Conservation (phyloP, 2,113 vertebrate genomes). For the Copsychus sechellarum region DNA sequence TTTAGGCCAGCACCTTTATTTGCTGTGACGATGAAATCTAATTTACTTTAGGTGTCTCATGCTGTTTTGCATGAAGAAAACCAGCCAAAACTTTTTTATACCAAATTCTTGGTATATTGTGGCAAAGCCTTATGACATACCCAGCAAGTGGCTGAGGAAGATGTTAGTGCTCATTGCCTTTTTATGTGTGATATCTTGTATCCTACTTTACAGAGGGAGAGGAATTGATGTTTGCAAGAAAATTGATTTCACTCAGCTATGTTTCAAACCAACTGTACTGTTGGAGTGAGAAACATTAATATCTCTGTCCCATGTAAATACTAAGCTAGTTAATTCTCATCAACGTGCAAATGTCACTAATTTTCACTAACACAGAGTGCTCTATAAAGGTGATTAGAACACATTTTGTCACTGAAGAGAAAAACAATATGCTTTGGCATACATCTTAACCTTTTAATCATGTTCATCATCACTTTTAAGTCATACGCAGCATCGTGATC, state of each 20-base stretch:
- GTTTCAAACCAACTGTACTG: background rate
- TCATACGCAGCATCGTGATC: fast-evolving
- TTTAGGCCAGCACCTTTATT: background rate
- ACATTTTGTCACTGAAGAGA: background rate
- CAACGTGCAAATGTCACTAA: background rate
- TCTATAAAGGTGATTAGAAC: background rate
- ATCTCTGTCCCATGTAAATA: background rate
- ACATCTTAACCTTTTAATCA: background rate
- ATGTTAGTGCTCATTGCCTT: background rate
- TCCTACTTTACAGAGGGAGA: background rate
- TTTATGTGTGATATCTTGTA: background rate
- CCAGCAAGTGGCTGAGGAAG: background rate
- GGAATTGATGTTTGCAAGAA: background rate
- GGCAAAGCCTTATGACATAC: background rate
- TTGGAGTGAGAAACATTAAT: background rate
- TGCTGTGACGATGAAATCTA: background rate
- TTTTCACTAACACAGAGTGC: background rate
- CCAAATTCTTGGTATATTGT: background rate
- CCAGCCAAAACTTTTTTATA: background rate
- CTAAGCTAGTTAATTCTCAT: background rate
- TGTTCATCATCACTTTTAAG: background rate
- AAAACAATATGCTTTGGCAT: background rate
- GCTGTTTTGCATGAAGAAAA: background rate
- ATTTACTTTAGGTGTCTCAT: background rate
- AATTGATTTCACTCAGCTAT: background rate